Evolutionary conservation across 2,888 invertebrate genomes (phyloP).

Genomic region (Drosophila borealis): DNA sequence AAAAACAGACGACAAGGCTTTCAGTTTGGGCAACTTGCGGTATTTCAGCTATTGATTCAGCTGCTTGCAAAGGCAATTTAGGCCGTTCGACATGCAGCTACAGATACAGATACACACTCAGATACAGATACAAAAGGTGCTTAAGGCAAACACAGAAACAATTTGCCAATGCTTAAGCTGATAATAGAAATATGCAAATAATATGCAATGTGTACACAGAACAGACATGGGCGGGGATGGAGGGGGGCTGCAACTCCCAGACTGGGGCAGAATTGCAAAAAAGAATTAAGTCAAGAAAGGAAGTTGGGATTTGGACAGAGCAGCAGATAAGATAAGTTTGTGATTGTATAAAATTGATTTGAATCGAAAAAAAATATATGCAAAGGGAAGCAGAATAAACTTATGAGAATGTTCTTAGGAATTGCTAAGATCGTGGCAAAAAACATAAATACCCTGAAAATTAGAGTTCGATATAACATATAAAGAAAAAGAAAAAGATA

Average conservation of each 20-base stretch:
- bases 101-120: conserved; percentile 18
- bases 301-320: not conserved
- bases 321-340: conserved; percentile 17
- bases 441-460: too few relatives aligned
- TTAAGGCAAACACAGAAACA: conserved; percentile 25
- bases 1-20: conserved; percentile 52
- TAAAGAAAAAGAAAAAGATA: too few relatives aligned
- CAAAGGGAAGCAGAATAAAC: too few relatives aligned
- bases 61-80: conserved; percentile 45
- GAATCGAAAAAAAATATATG: not conserved
- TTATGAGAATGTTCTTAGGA: too few relatives aligned
- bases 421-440: too few relatives aligned
- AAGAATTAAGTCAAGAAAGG: not conserved
- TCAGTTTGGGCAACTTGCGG: conserved; percentile 38
- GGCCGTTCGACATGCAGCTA: conserved; percentile 31
- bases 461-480: too few relatives aligned
- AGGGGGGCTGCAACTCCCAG: not conserved
- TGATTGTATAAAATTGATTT: not conserved
- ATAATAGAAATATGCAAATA: conserved; percentile 62
- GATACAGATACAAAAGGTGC: conserved; percentile 21
- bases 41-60: conserved; percentile 58
- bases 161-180: conserved; percentile 55
- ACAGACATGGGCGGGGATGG: not conserved
- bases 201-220: conserved; percentile 18
- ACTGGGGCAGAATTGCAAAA: not conserved